Conservation (phyloP, 2,113 vertebrate genomes). For the Elachura formosa region DNA sequence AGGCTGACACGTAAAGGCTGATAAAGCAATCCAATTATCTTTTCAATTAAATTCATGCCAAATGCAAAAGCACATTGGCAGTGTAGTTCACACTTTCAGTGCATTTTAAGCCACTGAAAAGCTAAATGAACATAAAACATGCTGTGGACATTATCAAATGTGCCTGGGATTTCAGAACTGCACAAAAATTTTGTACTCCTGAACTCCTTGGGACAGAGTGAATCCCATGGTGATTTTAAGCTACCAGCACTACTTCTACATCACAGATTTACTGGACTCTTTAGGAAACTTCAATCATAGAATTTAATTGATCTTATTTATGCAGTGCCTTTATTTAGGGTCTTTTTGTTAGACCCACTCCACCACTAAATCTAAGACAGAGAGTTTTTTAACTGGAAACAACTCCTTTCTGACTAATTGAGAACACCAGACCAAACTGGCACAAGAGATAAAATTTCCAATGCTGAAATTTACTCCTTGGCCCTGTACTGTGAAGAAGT, state of each 20-base stretch:
- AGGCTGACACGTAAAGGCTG: neutral
- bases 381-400: neutral
- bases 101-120: neutral
- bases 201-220: neutral
- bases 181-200: neutral
- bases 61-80: neutral
- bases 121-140: neutral
- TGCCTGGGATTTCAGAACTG: neutral
- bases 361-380: neutral
- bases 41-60: conserved; percentile 33
- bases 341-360: neutral
- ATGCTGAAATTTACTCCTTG: neutral
- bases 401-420: neutral
- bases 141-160: neutral
- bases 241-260: neutral
- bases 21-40: conserved; percentile 36
- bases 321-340: neutral
- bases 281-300: neutral
- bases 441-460: neutral
- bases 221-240: neutral
- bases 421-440: neutral
- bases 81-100: neutral
- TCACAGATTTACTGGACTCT: neutral
- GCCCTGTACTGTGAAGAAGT: neutral
- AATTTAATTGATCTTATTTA: neutral